Evolutionary conservation across 2,888 invertebrate genomes (phyloP), one percentile per base, ranked within the genome.

Genomic region (Callyntrura sp.): DNA sequence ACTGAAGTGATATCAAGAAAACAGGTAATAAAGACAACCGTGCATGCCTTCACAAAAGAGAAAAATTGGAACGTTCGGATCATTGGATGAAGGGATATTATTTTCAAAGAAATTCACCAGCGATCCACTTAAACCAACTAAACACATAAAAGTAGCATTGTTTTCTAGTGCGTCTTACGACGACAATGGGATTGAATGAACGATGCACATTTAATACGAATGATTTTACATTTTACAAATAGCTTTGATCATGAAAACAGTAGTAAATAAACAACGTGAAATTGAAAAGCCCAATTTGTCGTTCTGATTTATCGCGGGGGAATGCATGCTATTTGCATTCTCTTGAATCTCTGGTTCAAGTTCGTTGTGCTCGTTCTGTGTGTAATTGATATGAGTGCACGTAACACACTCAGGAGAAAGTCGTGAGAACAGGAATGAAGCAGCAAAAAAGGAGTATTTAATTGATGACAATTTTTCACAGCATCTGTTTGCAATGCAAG

Each of bases 321-420:
- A 78, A 78, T 78, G 25, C 25, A 3, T 23, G 55, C 25, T 55
- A 78, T 78, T 23, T 28, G 6, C 60, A 60, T 17, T 57, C n/a
- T n/a, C n/a, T n/a, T n/a, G n/a, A n/a, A n/a, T n/a, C n/a, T n/a
- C n/a, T 79, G 14, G 79, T 17, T 79, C 60, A 20, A 76, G 73
- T n/a, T n/a, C n/a, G n/a, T n/a, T n/a, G n/a, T 76, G n/a, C n/a
- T 78, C 20, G 4, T n/a, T 73, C 20, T 73, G 62, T 12, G 3
- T 62, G 70, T 70, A 70, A 70, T 79, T 79, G 79, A 51, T 48
- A 51, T 55, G 79, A 51, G 11, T 17, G 35, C 28, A 55, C 45
- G 28, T 60, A 45, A 57, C 20, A 25, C 9, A n/a, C n/a, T n/a
- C n/a, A 35, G 70, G 85, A 55, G 85, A 85, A 85, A 85, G 85